Evolutionary conservation across 2,888 invertebrate genomes (phyloP), one percentile per base, ranked within the genome.

Genomic region (Hypomecis punctinalis): DNA sequence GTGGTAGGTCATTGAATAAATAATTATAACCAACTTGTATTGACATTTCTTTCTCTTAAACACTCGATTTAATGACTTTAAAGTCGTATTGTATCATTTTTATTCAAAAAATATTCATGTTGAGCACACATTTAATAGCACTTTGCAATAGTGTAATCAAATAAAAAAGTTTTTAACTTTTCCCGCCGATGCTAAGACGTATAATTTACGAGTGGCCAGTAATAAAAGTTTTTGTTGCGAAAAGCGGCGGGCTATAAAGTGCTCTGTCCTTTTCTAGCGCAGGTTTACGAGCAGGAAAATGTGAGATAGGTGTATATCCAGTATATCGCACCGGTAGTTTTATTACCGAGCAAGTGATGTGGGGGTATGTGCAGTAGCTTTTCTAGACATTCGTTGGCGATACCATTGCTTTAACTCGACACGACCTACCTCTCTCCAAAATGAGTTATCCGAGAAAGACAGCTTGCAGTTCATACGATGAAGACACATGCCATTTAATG

Each of bases 141-240:
- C 35, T 46, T 57, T 53, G 48, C 47, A 43, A 40, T 37, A 54
- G 48, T 51, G 45, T 48, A 57, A 45, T 45, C 11, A 23, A 53
- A 61, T 43, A 7, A 23, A 56, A 56, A 61, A 59, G 63, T 73
- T 75, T 76, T 75, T 56, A 81, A 83, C 78, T 79, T 84, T 84
- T 78, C 79, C 62, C 80, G 68, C 78, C 74, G 69, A 77, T 80
- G 78, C 77, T 80, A 86, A 86, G 85, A 85, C 86, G 86, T 88
- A 82, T 81, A 89, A 89, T 91, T 91, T 91, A 91, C 90, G 91
- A 90, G 86, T 85, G 79, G 86, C 84, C 80, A 78, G 88, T 85
- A 86, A 87, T 90, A 90, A 91, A 91, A 91, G 82, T 90, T 90
- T 92, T 91, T 91, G 90, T 90, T 85, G 86, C 85, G 86, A 87